phyloP scores from a whole-genome alignment of 1,140 invertebrate genomes.

The Harpegnathos saltator region DNA sequence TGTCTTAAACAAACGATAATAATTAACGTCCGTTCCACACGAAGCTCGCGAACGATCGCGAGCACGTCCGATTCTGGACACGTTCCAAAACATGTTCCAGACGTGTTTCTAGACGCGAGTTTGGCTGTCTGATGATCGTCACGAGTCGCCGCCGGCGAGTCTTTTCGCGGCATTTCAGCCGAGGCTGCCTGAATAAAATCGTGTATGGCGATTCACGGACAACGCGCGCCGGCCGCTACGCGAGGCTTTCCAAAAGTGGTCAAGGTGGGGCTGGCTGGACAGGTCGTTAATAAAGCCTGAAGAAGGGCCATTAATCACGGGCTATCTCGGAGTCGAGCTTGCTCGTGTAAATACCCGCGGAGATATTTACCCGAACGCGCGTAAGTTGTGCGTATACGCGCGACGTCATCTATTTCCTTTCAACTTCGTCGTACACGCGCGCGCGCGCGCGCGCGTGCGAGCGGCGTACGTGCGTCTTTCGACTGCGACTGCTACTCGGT shows the following conservation, averaged over 20 bases:
- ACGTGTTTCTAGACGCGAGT: no score
- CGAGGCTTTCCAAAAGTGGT: slow-evolving; percentile 63
- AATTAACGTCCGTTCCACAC: slow-evolving; percentile 1
- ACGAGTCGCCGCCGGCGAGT: neutral
- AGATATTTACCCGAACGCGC: slow-evolving; percentile 77
- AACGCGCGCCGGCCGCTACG: slow-evolving; percentile 23
- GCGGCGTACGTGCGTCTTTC: slow-evolving; percentile 51
- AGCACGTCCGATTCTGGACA: no score
- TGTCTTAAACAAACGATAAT: neutral
- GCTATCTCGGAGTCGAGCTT: slow-evolving; percentile 73
- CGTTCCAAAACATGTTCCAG: no score
- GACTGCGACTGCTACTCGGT: no score
- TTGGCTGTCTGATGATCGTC: slow-evolving; percentile 9
- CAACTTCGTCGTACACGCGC: no score
- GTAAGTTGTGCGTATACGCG: slow-evolving; percentile 55
- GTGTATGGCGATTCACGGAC: slow-evolving; percentile 3
- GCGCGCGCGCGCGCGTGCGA: no score
- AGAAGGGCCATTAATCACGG: slow-evolving; percentile 81
- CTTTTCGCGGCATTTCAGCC: slow-evolving; percentile 9
- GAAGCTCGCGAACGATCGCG: no score
- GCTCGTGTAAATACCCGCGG: slow-evolving; percentile 75
- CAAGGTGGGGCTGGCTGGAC: slow-evolving; percentile 49
- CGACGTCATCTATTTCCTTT: slow-evolving; percentile 40
- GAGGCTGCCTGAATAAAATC: slow-evolving; percentile 55
- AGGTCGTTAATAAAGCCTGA: slow-evolving; percentile 81